phyloP scores from a whole-genome alignment of 2,888 invertebrate genomes.

The Heliconius aoede region DNA sequence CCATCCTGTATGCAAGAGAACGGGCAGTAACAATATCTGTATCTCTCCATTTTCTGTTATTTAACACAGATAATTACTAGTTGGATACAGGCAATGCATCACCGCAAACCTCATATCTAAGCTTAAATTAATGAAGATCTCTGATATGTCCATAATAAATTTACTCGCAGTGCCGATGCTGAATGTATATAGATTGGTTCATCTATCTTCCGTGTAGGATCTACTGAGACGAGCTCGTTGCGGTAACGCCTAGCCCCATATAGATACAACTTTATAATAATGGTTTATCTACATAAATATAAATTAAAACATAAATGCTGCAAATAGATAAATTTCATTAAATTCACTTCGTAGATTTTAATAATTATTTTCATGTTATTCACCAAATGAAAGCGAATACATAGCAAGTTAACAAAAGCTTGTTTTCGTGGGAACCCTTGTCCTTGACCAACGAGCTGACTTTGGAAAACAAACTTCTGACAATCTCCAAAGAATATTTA shows the following conservation, averaged over 20 bases:
- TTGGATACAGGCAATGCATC: not conserved
- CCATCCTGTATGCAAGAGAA: not conserved
- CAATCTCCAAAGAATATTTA: constrained; percentile 8
- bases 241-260: not conserved
- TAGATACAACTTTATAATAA: constrained; percentile 1
- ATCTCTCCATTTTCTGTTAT: not conserved
- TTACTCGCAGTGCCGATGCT: constrained; percentile 13
- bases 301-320: too few relatives aligned
- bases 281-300: not conserved
- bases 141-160: constrained; percentile 17
- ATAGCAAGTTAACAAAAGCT: not conserved
- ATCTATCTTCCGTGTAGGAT: constrained; percentile 10
- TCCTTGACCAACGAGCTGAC: not conserved
- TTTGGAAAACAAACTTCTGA: constrained; percentile 21
- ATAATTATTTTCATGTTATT: not conserved
- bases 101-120: not conserved
- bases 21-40: not conserved
- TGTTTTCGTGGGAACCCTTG: constrained; percentile 4
- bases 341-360: too few relatives aligned
- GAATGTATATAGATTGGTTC: constrained; percentile 16
- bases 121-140: constrained; percentile 19
- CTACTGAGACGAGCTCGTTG: not conserved
- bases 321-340: too few relatives aligned
- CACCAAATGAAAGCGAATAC: not conserved
- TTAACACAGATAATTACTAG: not conserved